Evolutionary conservation across 2,888 invertebrate genomes (phyloP).

Genomic region (Mesoligia furuncula): DNA sequence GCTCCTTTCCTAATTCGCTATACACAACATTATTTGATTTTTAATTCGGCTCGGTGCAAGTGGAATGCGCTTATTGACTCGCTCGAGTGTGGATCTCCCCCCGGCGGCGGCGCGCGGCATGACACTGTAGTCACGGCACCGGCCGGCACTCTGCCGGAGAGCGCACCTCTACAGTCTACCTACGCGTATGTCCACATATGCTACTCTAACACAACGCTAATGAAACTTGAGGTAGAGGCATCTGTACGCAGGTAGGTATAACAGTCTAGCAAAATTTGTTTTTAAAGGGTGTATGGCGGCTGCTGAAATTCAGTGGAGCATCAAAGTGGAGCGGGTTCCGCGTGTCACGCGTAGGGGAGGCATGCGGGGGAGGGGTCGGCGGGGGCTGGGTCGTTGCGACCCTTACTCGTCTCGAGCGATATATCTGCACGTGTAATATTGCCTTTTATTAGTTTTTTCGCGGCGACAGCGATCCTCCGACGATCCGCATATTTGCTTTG

Average conservation of each 20-base stretch:
- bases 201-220: too few species aligned
- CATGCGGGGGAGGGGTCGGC: slow-evolving; percentile 1
- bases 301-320: slow-evolving; percentile 47
- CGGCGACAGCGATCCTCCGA: slow-evolving; percentile 77
- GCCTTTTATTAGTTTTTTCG: slow-evolving; percentile 89
- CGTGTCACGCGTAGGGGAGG: slow-evolving; percentile 46
- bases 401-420: slow-evolving; percentile 67
- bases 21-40: slow-evolving; percentile 89
- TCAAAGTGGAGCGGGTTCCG: slow-evolving; percentile 46
- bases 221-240: background rate
- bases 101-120: background rate
- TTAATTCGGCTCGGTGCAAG: slow-evolving; percentile 84
- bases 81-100: slow-evolving; percentile 66
- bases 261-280: slow-evolving; percentile 1
- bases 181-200: background rate
- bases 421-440: slow-evolving; percentile 82
- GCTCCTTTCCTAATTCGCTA: slow-evolving; percentile 78
- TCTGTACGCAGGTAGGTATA: background rate
- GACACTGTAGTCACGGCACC: background rate
- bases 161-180: too few species aligned
- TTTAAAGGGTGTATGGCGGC: slow-evolving; percentile 1
- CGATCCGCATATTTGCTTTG: slow-evolving; percentile 81
- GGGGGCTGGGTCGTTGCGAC: slow-evolving; percentile 46
- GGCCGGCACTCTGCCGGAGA: background rate
- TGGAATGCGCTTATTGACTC: slow-evolving; percentile 87